Conservation (phyloP, 92 coral and sea anemone species). For the Epizoanthus ramosus region DNA sequence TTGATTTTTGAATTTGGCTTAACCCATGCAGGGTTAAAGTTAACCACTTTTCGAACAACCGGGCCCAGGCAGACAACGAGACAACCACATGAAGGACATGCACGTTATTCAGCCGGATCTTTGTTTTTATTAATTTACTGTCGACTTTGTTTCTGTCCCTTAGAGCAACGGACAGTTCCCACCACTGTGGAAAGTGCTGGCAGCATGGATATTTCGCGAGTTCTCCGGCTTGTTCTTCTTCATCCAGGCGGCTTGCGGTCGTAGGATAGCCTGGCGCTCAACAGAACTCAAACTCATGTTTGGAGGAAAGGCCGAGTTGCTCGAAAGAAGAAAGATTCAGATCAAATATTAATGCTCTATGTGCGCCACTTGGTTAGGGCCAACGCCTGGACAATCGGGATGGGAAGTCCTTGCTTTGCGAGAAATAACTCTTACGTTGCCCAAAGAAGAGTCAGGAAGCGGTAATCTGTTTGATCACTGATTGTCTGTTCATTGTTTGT, state of each 20-base stretch:
- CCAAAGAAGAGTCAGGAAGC: too few relatives aligned
- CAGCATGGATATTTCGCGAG: conserved; percentile 94
- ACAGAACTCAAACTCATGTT: conserved; percentile 78
- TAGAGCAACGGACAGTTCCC: conserved; percentile 77
- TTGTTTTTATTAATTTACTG: not conserved
- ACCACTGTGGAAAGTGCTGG: conserved; percentile 72
- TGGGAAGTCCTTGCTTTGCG: too few relatives aligned
- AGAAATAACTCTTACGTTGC: too few relatives aligned
- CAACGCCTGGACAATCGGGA: too few relatives aligned
- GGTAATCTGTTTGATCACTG: too few relatives aligned
- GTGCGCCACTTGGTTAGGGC: too few relatives aligned
- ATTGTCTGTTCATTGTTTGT: too few relatives aligned
- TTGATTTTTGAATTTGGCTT: too few relatives aligned
- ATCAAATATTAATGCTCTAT: not conserved
- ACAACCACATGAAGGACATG: not conserved
- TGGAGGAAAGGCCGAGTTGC: conserved; percentile 96
- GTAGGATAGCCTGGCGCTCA: conserved; percentile 95
- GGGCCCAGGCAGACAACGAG: not conserved
- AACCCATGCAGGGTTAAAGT: too few relatives aligned
- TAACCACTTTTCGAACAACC: too few relatives aligned
- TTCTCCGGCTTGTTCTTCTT: conserved; percentile 78
- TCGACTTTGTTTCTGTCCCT: not conserved
- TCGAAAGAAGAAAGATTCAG: conserved; percentile 64
- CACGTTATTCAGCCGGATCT: not conserved
- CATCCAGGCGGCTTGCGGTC: conserved; percentile 89